phyloP scores from a whole-genome alignment of 1,140 invertebrate genomes.

The Drosophila athabasca region DNA sequence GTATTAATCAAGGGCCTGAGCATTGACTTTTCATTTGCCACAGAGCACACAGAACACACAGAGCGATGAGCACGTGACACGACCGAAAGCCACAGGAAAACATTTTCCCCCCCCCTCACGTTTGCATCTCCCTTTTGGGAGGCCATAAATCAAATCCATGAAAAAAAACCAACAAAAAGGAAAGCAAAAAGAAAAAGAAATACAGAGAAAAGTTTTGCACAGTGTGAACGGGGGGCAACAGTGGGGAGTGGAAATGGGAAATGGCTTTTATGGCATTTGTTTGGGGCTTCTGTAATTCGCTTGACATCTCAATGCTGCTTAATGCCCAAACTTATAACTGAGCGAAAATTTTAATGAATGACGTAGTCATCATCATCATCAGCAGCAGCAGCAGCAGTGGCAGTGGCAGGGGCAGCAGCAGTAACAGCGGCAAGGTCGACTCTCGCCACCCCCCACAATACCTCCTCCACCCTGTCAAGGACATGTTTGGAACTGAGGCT shows the following conservation, averaged over 20 bases:
- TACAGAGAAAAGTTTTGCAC: conserved; percentile 62
- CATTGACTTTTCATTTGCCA: conserved; percentile 74
- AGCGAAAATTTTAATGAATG: conserved; percentile 79
- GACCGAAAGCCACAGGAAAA: conserved; percentile 2
- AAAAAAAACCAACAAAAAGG: conserved; percentile 9
- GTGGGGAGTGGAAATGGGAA: neutral
- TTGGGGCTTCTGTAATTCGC: conserved; percentile 65
- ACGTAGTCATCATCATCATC: conserved; percentile 70
- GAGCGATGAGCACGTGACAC: conserved; percentile 30
- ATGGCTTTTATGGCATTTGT: conserved; percentile 78
- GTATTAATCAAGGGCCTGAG: conserved; percentile 74
- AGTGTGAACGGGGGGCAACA: conserved; percentile 26
- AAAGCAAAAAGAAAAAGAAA: conserved; percentile 34
- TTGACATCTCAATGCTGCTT: conserved; percentile 79
- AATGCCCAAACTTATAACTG: conserved; percentile 75
- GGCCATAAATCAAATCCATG: conserved; percentile 47
- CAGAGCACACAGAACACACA: conserved; percentile 21
- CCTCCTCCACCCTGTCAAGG: conserved; percentile 40
- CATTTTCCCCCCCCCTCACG: conserved; percentile 31
- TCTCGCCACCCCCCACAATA: neutral
- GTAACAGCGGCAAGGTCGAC: conserved; percentile 34
- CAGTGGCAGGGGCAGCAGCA: too few relatives aligned
- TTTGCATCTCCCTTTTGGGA: conserved; percentile 41
- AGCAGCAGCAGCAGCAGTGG: conserved; percentile 7
- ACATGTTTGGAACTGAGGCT: conserved; percentile 29